phyloP scores from a whole-genome alignment of 2,113 vertebrate genomes.

The Dermatemys mawii region DNA sequence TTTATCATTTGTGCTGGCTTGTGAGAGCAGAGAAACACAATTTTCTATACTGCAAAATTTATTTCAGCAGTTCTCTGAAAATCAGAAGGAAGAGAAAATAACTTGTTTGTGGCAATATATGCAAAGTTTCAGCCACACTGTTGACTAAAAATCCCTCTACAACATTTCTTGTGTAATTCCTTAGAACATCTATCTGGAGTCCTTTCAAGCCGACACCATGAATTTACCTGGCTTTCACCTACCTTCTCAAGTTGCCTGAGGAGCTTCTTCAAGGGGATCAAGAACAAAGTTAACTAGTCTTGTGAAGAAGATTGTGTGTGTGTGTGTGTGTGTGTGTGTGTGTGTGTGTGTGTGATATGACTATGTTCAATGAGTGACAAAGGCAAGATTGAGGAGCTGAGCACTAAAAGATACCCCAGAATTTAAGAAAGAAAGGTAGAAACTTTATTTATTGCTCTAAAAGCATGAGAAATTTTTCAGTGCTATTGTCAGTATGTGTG shows the following conservation, averaged over 20 bases:
- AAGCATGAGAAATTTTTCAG: neutral
- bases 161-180: neutral
- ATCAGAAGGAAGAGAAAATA: neutral
- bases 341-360: neutral
- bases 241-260: neutral
- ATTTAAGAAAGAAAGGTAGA: neutral
- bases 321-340: neutral
- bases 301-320: neutral
- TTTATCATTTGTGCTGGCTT: constrained; percentile 28
- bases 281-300: neutral
- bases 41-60: constrained; percentile 6
- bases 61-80: neutral
- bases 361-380: neutral
- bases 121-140: neutral
- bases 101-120: neutral
- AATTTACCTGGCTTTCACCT: rapidly evolving
- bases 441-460: neutral
- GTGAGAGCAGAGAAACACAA: neutral
- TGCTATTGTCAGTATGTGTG: rapidly evolving
- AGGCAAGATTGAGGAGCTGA: neutral
- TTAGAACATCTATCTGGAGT: neutral
- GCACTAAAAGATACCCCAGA: neutral
- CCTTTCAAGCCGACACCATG: neutral
- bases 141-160: neutral
- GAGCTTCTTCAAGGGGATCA: neutral